phyloP scores from a whole-genome alignment of 2,888 invertebrate species.

The Branchipolynoe longqiensis region DNA sequence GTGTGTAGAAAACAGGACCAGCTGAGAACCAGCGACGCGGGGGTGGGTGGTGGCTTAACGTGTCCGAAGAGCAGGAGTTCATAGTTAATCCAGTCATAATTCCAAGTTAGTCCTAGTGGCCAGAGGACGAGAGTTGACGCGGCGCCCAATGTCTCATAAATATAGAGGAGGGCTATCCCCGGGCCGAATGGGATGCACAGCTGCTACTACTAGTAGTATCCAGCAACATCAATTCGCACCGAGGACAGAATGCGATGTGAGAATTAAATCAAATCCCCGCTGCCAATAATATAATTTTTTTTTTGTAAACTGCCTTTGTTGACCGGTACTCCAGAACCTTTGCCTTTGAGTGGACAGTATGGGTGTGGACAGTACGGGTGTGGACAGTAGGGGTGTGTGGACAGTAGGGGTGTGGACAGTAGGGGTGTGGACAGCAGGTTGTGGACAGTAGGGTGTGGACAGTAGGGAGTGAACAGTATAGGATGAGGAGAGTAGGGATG shows the following conservation, averaged over 20 bases:
- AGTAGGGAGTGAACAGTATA: too few relatives aligned
- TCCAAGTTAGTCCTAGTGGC: constrained; percentile 27
- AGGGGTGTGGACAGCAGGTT: too few relatives aligned
- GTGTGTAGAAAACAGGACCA: background rate
- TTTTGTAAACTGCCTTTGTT: constrained; percentile 45
- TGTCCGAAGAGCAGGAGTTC: background rate
- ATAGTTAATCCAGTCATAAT: constrained; percentile 26
- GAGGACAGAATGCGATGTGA: background rate
- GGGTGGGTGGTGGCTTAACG: background rate
- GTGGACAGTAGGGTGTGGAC: too few relatives aligned
- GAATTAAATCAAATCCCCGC: background rate
- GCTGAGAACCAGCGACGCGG: background rate
- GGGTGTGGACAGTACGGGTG: too few relatives aligned
- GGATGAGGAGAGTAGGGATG: too few relatives aligned
- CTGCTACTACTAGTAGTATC: constrained; percentile 4
- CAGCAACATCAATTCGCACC: background rate
- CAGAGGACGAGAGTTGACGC: background rate
- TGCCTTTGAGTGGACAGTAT: constrained; percentile 20
- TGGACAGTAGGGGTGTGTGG: too few relatives aligned
- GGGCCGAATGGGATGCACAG: background rate
- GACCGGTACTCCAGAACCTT: constrained; percentile 5
- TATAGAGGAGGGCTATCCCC: constrained; percentile 7
- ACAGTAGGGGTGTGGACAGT: too few relatives aligned
- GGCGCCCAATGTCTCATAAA: constrained; percentile 30
- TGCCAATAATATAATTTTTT: constrained; percentile 43